Percentiles rank a stretch among this genome's conserved stretches.
phyloP scores from a whole-genome alignment of 2,113 vertebrate species.

The Prietella phreatophila region DNA sequence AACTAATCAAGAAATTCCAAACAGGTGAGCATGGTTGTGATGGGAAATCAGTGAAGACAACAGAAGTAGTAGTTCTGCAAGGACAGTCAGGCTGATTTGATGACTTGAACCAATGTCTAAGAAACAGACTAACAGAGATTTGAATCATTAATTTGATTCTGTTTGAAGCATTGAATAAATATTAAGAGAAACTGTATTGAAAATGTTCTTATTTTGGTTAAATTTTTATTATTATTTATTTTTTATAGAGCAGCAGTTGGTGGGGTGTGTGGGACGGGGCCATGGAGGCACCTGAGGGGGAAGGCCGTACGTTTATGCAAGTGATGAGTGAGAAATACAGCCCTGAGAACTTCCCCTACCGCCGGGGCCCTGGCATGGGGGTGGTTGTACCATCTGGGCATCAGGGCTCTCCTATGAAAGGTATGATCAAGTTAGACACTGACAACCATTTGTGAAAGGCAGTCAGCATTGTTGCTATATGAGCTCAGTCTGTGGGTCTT shows the following conservation, averaged over 20 bases:
- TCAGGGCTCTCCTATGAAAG: slow-evolving; percentile 96
- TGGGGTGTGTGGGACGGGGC: slow-evolving; percentile 61
- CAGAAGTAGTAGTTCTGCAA: too few species aligned
- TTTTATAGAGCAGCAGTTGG: slow-evolving; percentile 46
- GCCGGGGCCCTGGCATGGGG: slow-evolving; percentile 89
- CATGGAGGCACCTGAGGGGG: slow-evolving; percentile 78
- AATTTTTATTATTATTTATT: too few species aligned
- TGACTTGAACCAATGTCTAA: background rate
- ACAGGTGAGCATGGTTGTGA: too few species aligned
- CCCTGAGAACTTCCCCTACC: slow-evolving; percentile 94
- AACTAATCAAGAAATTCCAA: too few species aligned
- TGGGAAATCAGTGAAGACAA: too few species aligned
- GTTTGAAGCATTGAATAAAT: background rate
- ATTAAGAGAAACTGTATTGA: background rate
- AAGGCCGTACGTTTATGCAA: slow-evolving; percentile 93
- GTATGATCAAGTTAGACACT: slow-evolving; percentile 60
- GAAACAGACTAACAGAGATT: background rate
- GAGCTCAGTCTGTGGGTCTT: background rate
- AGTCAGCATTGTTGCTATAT: background rate
- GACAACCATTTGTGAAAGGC: background rate
- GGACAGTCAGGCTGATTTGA: background rate
- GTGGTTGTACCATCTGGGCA: slow-evolving; percentile 80
- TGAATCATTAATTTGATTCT: background rate
- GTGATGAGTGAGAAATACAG: slow-evolving; percentile 98
- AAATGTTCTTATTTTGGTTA: background rate